These are phyloP conservation scores for Vipera latastei DNA, from an alignment of 2,797 vertebrate genomes.

Conservation along the genomic window DNA sequence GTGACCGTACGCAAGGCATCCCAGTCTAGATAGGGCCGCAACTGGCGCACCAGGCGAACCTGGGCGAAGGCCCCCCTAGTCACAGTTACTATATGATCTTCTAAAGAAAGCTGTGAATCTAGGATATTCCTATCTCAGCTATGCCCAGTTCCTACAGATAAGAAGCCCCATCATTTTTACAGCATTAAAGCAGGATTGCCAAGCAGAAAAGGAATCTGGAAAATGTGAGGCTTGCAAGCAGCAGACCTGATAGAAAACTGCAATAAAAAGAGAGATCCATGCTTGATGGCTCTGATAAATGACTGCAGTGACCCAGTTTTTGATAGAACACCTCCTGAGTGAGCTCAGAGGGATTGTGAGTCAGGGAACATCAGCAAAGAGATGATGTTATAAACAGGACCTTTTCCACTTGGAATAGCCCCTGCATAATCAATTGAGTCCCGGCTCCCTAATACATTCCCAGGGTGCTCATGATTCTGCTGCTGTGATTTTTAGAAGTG, in stretches of 20 bases:
- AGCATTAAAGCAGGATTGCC: background rate
- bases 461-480: background rate
- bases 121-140: background rate
- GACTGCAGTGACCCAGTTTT: conserved; percentile 26
- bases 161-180: background rate
- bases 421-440: conserved; percentile 13
- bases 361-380: background rate
- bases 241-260: background rate
- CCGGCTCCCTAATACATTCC: background rate
- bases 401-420: conserved; percentile 6
- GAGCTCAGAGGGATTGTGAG: background rate
- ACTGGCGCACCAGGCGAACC: too few relatives aligned
- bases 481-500: conserved; percentile 1
- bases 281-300: background rate
- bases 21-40: too few relatives aligned
- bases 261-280: background rate
- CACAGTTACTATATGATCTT: too few relatives aligned
- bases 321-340: conserved; percentile 9
- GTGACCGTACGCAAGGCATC: too few relatives aligned
- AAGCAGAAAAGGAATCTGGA: background rate
- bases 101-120: too few relatives aligned
- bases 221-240: background rate
- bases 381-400: background rate
- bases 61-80: too few relatives aligned
- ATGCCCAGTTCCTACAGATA: background rate